Evolutionary conservation across 1,140 invertebrate genomes (phyloP).

Genomic region (Teleogryllus occipitalis): DNA sequence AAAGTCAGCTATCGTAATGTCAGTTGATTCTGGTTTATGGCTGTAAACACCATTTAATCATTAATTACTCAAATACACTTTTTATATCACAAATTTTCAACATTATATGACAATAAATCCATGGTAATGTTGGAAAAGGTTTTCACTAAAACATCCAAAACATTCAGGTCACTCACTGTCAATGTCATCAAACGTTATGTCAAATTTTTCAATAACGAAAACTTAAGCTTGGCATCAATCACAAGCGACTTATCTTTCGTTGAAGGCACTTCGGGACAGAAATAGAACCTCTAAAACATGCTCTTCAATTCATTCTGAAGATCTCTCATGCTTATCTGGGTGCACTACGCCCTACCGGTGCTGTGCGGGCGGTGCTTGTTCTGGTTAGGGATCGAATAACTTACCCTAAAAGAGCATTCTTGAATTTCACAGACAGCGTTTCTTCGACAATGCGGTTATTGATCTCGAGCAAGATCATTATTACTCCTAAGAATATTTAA

Average conservation of each 20-base stretch:
- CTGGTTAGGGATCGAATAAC: conserved; percentile 35
- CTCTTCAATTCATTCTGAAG: not conserved
- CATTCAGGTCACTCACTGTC: too few relatives aligned
- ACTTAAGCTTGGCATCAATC: not conserved
- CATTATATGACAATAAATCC: too few relatives aligned
- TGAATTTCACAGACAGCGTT: conserved; percentile 88
- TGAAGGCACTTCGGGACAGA: not conserved
- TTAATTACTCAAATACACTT: too few relatives aligned
- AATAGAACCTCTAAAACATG: not conserved
- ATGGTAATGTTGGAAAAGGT: too few relatives aligned
- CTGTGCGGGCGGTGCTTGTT: not conserved
- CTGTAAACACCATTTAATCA: conserved; percentile 45
- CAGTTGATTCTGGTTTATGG: conserved; percentile 88
- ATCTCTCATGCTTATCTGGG: not conserved
- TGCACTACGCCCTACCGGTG: conserved; percentile 10
- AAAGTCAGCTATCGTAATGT: conserved; percentile 93
- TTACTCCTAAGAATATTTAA: conserved; percentile 16
- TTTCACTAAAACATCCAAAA: too few relatives aligned
- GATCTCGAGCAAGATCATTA: conserved; percentile 97
- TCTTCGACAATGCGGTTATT: conserved; percentile 97
- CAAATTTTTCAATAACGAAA: too few relatives aligned
- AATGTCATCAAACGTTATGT: not conserved
- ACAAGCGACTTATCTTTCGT: not conserved
- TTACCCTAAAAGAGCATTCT: conserved; percentile 90
- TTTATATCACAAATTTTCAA: too few relatives aligned